Percentiles rank a stretch among this genome's conserved stretches.
These are phyloP conservation scores for Rhopalosiphum nymphaeae DNA, from an alignment of 2,888 invertebrate species.

Conservation along the genomic window DNA sequence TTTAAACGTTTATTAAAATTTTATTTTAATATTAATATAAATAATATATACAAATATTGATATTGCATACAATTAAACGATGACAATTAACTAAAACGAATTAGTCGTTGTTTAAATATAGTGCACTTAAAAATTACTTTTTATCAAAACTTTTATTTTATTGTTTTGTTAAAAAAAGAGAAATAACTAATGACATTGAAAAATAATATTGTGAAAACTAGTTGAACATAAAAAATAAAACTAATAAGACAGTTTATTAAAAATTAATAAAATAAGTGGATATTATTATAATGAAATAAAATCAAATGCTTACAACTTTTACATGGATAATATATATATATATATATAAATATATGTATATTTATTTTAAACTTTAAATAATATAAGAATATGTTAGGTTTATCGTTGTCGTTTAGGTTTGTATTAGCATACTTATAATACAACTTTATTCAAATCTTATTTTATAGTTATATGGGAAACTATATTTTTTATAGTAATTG, in stretches of 20 bases:
- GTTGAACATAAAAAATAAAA: background rate
- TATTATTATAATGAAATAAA: background rate
- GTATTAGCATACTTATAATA: slow-evolving; percentile 4
- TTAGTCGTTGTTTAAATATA: background rate
- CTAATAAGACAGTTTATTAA: background rate
- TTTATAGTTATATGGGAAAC: background rate
- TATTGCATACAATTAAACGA: background rate
- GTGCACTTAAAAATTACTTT: background rate
- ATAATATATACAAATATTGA: background rate
- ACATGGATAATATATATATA: background rate
- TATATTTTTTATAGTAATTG: background rate
- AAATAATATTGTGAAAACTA: background rate
- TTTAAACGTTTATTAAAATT: background rate
- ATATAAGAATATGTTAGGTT: background rate
- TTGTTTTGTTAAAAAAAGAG: background rate
- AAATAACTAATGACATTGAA: background rate
- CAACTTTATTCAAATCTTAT: slow-evolving; percentile 26
- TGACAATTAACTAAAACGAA: background rate
- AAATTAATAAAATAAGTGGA: background rate
- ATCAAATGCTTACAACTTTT: background rate
- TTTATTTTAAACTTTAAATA: background rate
- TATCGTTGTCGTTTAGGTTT: background rate
- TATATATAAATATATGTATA: background rate
- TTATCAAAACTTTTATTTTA: background rate
- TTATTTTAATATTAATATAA: background rate